Evolutionary conservation across 2,113 vertebrate species (phyloP).

Genomic region (Nothobranchius kuhntae): DNA sequence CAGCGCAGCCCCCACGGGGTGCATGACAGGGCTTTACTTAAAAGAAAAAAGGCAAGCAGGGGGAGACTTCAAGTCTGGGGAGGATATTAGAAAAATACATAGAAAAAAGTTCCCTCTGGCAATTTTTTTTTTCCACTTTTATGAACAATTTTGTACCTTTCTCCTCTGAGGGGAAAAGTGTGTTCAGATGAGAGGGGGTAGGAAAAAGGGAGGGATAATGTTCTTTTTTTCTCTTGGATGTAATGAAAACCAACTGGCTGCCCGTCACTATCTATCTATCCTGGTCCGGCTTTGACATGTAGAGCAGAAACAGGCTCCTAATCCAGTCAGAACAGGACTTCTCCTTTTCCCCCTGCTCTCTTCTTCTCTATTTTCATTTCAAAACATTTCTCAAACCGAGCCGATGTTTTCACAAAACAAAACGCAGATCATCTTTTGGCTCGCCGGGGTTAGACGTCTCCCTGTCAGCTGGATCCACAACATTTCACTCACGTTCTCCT

Average conservation of each 20-base stretch:
- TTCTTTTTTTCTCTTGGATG: slow-evolving; percentile 38
- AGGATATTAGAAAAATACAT: slow-evolving; percentile 85
- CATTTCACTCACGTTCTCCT: background rate
- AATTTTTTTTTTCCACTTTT: slow-evolving; percentile 68
- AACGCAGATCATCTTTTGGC: slow-evolving; percentile 4
- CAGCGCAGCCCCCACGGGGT: slow-evolving; percentile 70
- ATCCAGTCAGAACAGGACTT: slow-evolving; percentile 55
- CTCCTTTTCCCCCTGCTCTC: slow-evolving; percentile 31
- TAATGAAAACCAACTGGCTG: slow-evolving; percentile 83
- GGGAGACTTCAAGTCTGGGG: slow-evolving; percentile 80
- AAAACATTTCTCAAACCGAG: slow-evolving; percentile 35
- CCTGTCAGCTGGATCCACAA: background rate
- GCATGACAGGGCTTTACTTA: slow-evolving; percentile 79
- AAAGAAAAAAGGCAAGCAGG: slow-evolving; percentile 70
- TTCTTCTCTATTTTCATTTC: slow-evolving; percentile 43
- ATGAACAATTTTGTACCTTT: slow-evolving; percentile 77
- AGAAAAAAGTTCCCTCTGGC: slow-evolving; percentile 71
- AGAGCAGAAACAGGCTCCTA: slow-evolving; percentile 72
- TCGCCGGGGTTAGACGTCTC: background rate
- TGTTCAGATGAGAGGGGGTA: slow-evolving; percentile 42
- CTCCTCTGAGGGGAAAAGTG: slow-evolving; percentile 59
- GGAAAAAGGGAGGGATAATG: slow-evolving; percentile 33
- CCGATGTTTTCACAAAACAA: slow-evolving; percentile 28
- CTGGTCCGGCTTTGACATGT: slow-evolving; percentile 55
- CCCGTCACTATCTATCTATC: slow-evolving; percentile 79